These are phyloP conservation scores for Apodemia zela DNA, from an alignment of 2,888 invertebrate species.

Conservation along the genomic window DNA sequence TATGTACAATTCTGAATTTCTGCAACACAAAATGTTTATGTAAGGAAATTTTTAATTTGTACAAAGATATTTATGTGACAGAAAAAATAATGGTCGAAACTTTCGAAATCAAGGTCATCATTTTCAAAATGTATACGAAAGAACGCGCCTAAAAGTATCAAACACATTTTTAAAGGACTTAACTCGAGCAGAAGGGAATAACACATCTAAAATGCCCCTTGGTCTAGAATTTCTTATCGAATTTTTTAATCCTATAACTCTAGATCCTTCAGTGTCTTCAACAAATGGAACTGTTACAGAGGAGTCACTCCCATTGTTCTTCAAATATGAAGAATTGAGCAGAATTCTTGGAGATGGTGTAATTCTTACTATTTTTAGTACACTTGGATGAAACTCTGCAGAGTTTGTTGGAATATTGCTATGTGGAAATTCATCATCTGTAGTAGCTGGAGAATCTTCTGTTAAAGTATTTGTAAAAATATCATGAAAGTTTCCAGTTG, in stretches of 20 bases:
- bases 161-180: slow-evolving; percentile 53
- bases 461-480: slow-evolving; percentile 43
- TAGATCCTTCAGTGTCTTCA: slow-evolving; percentile 35
- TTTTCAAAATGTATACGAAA: slow-evolving; percentile 53
- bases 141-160: slow-evolving; percentile 45
- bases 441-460: slow-evolving; percentile 33
- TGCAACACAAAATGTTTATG: no score
- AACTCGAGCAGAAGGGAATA: slow-evolving; percentile 55
- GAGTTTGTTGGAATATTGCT: slow-evolving; percentile 34
- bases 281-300: slow-evolving; percentile 26
- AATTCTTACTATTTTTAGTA: slow-evolving; percentile 25
- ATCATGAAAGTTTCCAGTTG: slow-evolving; percentile 49
- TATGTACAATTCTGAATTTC: no score
- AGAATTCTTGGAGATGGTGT: slow-evolving; percentile 36
- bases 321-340: slow-evolving; percentile 32
- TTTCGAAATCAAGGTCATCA: background rate
- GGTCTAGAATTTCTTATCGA: slow-evolving; percentile 29
- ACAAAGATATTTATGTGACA: no score
- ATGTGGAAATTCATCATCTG: slow-evolving; percentile 39
- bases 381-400: slow-evolving; percentile 41
- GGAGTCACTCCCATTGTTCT: slow-evolving; percentile 22
- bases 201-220: slow-evolving; percentile 54
- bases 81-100: no score
- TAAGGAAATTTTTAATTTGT: no score
- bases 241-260: slow-evolving; percentile 39